Conservation (phyloP, 92 coral and sea anemone genomes). For the Porites evermanni region DNA sequence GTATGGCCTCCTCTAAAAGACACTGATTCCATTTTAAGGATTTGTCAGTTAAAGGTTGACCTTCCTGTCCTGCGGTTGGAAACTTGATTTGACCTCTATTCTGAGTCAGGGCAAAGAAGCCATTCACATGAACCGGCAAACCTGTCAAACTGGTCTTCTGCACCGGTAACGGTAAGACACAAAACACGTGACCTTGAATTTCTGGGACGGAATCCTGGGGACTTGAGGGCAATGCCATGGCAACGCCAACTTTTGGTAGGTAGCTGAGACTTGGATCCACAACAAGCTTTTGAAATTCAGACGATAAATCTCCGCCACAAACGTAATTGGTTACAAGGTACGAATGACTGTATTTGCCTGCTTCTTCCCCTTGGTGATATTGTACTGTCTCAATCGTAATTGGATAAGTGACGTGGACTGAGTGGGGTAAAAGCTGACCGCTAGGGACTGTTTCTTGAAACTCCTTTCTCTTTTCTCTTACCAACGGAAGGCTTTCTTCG, state of each 20-base stretch:
- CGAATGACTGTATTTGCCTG: background rate
- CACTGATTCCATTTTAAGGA: constrained; percentile 32
- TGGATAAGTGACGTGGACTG: constrained; percentile 3
- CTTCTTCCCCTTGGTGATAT: background rate
- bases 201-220: background rate
- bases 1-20: constrained; percentile 65
- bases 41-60: constrained; percentile 55
- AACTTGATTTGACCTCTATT: constrained; percentile 79
- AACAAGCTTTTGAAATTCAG: constrained; percentile 42
- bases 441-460: constrained; percentile 42
- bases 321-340: constrained; percentile 69
- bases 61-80: constrained; percentile 74
- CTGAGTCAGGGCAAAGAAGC: constrained; percentile 64
- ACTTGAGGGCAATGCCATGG: constrained; percentile 60
- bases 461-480: constrained; percentile 61
- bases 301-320: constrained; percentile 54
- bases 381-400: constrained; percentile 52
- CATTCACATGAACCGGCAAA: too few species aligned
- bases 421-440: constrained; percentile 20
- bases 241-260: constrained; percentile 85
- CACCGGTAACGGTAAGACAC: too few species aligned
- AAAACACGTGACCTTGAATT: constrained; percentile 17
- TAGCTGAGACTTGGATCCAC: constrained; percentile 66
- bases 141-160: too few species aligned
- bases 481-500: constrained; percentile 58